Evolutionary conservation across 2,113 vertebrate species (phyloP).

Genomic region (Calypte anna): DNA sequence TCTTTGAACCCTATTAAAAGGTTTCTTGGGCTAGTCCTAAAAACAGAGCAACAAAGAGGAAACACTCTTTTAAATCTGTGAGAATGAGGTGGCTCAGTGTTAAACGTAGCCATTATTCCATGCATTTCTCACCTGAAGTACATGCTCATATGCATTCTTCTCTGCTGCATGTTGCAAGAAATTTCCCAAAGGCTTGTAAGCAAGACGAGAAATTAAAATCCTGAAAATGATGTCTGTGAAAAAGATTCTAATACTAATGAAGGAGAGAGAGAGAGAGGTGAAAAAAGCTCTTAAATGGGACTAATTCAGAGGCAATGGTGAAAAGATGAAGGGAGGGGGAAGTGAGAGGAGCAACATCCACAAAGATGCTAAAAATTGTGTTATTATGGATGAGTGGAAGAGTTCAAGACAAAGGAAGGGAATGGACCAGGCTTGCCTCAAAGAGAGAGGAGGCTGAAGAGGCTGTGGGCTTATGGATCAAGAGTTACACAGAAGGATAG

Average conservation of each 20-base stretch:
- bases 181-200: not conserved
- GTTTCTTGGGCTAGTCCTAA: not conserved
- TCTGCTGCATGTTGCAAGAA: not conserved
- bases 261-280: no score
- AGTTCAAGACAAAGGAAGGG: not conserved
- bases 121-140: not conserved
- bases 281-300: not conserved
- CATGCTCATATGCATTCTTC: not conserved
- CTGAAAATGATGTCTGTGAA: not conserved
- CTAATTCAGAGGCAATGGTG: not conserved
- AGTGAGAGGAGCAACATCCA: not conserved
- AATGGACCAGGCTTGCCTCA: not conserved
- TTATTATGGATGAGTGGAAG: not conserved
- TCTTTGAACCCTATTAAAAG: not conserved
- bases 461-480: not conserved
- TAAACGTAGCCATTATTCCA: not conserved
- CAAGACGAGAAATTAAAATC: not conserved
- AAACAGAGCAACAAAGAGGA: not conserved
- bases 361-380: rapidly evolving
- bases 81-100: not conserved
- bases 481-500: not conserved
- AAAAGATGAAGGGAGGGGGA: not conserved
- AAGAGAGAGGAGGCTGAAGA: not conserved
- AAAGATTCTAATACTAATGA: not conserved
- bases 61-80: not conserved